These are phyloP conservation scores for Acrocephalus arundinaceus DNA, from an alignment of 2,113 vertebrate species.

Conservation along the genomic window DNA sequence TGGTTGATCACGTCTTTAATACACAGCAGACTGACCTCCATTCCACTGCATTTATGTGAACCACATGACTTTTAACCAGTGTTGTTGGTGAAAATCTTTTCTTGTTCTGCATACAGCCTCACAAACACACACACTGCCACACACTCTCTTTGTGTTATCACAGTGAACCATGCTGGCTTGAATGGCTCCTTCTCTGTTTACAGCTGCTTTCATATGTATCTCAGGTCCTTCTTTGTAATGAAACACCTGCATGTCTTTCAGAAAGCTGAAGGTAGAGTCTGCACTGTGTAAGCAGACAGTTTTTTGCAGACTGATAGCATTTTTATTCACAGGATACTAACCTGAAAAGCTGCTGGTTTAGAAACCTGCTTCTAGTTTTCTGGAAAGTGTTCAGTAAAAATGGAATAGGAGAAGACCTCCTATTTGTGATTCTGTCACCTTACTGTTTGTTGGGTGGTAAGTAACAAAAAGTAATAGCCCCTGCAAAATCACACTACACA, in stretches of 20 bases:
- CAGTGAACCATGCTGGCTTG: neutral
- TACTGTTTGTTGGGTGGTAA: neutral
- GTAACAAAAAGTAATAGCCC: neutral
- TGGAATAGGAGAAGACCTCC: neutral
- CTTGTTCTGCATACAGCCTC: neutral
- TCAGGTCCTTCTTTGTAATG: neutral
- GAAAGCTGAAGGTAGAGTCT: neutral
- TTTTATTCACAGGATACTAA: neutral
- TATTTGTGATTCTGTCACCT: neutral
- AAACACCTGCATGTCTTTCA: conserved; percentile 13
- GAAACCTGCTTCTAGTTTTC: neutral
- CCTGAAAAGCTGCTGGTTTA: neutral
- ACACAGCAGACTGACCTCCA: neutral
- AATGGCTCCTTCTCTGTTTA: neutral
- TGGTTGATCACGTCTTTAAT: neutral
- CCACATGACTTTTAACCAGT: neutral
- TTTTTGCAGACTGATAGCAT: neutral
- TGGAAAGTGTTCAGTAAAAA: neutral
- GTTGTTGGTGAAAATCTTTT: neutral
- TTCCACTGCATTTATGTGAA: neutral
- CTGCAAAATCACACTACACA: neutral
- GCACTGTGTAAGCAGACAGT: neutral
- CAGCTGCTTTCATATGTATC: neutral
- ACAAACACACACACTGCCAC: neutral
- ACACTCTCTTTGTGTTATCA: neutral